Percentiles rank a stretch among this genome's conserved stretches.
These are phyloP conservation scores for Pagrus major DNA, from an alignment of 2,113 vertebrate genomes.

Conservation along the genomic window DNA sequence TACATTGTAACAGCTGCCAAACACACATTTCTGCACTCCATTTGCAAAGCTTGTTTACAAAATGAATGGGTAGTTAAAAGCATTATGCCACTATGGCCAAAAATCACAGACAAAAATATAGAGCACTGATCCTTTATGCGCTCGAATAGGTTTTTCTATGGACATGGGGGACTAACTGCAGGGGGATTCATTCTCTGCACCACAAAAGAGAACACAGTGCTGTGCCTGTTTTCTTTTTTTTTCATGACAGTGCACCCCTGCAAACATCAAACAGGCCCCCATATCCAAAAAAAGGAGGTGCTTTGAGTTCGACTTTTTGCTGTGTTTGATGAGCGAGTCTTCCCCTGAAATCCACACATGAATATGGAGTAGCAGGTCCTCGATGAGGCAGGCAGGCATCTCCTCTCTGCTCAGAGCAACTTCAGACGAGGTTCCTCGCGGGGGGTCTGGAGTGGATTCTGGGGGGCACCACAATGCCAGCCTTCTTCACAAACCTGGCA, in stretches of 20 bases:
- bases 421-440: slow-evolving; percentile 72
- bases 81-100: neutral
- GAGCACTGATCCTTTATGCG: neutral
- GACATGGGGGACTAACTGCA: neutral
- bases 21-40: neutral
- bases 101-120: neutral
- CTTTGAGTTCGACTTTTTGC: slow-evolving; percentile 61
- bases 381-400: slow-evolving; percentile 58
- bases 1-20: neutral
- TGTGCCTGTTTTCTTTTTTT: slow-evolving; percentile 14
- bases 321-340: slow-evolving; percentile 53
- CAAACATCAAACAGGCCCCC: slow-evolving; percentile 49
- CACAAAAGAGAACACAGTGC: slow-evolving; percentile 8
- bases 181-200: neutral
- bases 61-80: neutral
- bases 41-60: neutral
- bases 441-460: slow-evolving; percentile 76
- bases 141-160: neutral
- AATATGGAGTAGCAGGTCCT: slow-evolving; percentile 75
- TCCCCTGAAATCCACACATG: slow-evolving; percentile 52
- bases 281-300: slow-evolving; percentile 18
- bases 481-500: slow-evolving; percentile 56
- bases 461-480: slow-evolving; percentile 59
- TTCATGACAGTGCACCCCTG: slow-evolving; percentile 36
- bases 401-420: slow-evolving; percentile 60